Conservation (phyloP, 2,113 vertebrate genomes). For the Martes martes region DNA sequence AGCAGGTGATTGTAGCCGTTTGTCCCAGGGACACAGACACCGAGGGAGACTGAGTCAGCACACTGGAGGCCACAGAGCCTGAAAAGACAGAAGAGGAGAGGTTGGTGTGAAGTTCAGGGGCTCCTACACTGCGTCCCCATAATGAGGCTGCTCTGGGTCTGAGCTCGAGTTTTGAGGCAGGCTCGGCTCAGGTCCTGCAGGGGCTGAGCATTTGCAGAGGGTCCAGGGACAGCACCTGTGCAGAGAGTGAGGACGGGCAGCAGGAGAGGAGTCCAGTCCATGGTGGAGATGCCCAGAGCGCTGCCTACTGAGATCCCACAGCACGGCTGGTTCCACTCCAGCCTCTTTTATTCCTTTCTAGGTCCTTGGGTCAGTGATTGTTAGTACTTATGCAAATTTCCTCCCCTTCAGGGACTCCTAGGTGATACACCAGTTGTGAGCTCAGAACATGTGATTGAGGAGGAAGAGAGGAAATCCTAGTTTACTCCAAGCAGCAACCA, state of each 20-base stretch:
- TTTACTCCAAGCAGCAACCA: no score
- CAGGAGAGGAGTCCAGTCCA: no score
- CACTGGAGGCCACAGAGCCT: neutral
- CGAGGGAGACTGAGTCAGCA: neutral
- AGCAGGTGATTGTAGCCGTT: neutral
- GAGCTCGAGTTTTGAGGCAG: neutral
- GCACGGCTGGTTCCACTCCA: no score
- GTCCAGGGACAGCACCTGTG: no score
- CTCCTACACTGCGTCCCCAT: neutral
- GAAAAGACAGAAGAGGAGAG: neutral
- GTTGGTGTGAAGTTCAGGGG: neutral
- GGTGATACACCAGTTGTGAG: neutral
- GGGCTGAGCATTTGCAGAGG: no score
- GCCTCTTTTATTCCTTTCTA: no score
- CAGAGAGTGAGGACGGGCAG: no score
- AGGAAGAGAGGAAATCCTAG: no score
- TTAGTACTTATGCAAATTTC: neutral
- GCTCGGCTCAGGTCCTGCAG: no score
- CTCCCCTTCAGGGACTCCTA: neutral
- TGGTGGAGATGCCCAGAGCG: no score
- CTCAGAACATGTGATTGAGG: neutral
- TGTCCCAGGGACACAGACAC: accelerated
- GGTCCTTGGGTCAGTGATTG: no score
- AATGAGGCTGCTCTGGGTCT: neutral
- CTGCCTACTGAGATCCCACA: no score